These are phyloP conservation scores for Drosophila multiciliata DNA, from an alignment of 2,888 invertebrate species.

Conservation along the genomic window DNA sequence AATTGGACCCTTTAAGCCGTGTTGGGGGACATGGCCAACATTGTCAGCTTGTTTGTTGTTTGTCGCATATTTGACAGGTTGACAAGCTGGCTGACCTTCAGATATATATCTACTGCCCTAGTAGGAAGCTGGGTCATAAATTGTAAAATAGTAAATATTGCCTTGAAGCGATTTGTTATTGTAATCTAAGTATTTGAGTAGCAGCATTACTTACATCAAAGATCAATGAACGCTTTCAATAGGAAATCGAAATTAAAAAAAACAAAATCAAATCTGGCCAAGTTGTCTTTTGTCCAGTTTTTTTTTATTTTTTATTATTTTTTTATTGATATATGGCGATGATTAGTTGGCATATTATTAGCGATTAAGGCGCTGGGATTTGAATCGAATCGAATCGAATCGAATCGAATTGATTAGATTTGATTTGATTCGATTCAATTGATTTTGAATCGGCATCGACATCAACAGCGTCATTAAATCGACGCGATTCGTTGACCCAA, in stretches of 20 bases:
- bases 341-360: slow-evolving; percentile 62
- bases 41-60: slow-evolving; percentile 5
- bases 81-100: slow-evolving; percentile 45
- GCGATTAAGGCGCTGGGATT: slow-evolving; percentile 49
- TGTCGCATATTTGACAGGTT: slow-evolving; percentile 6
- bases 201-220: slow-evolving; percentile 38
- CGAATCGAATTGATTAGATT: slow-evolving; percentile 22
- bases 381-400: slow-evolving; percentile 5
- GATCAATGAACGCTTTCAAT: slow-evolving; percentile 77
- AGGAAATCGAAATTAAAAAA: slow-evolving; percentile 70
- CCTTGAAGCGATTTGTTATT: slow-evolving; percentile 54
- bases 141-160: slow-evolving; percentile 35
- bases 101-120: slow-evolving; percentile 50
- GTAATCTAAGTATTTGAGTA: slow-evolving; percentile 37
- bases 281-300: slow-evolving; percentile 43
- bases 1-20: slow-evolving; percentile 8
- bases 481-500: slow-evolving; percentile 76
- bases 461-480: slow-evolving; percentile 40
- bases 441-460: slow-evolving; percentile 38
- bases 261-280: slow-evolving; percentile 24
- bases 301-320: slow-evolving; percentile 9
- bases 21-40: slow-evolving; percentile 10
- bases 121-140: slow-evolving; percentile 53
- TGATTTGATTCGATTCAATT: slow-evolving; percentile 36
- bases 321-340: slow-evolving; percentile 45